Evolutionary conservation across 2,888 invertebrate species (phyloP).

Genomic region (Cylindroiulus punctatus): DNA sequence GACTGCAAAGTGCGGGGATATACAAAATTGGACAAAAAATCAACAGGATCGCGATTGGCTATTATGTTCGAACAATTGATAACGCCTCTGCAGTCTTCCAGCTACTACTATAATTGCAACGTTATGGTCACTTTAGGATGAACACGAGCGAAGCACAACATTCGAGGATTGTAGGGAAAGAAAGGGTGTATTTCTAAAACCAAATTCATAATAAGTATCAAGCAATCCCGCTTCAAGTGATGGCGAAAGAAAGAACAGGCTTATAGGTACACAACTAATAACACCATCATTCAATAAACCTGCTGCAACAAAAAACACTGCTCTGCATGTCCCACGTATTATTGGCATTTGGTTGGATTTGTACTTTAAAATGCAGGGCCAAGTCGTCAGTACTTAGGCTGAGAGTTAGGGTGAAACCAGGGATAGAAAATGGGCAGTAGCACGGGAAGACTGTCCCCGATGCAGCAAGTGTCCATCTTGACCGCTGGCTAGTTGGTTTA

Average conservation of each 20-base stretch:
- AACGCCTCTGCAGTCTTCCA: slow-evolving; percentile 12
- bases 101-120: slow-evolving; percentile 13
- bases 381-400: slow-evolving; percentile 44
- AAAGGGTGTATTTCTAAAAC: slow-evolving; percentile 32
- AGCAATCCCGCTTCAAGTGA: slow-evolving; percentile 22
- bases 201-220: slow-evolving; percentile 37
- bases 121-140: slow-evolving; percentile 24
- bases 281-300: slow-evolving; percentile 49
- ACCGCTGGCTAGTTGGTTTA: background rate
- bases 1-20: slow-evolving; percentile 31
- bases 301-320: slow-evolving; percentile 53
- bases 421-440: background rate
- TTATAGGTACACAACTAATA: slow-evolving; percentile 35
- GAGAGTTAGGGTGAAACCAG: slow-evolving; percentile 11
- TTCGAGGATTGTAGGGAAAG: background rate
- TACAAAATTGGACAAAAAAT: slow-evolving; percentile 20
- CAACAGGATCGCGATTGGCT: slow-evolving; percentile 12
- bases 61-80: background rate
- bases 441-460: background rate
- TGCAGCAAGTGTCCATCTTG: background rate
- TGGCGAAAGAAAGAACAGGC: slow-evolving; percentile 6
- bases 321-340: slow-evolving; percentile 55
- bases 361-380: slow-evolving; percentile 55
- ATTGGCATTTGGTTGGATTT: slow-evolving; percentile 55
- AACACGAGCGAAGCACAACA: slow-evolving; percentile 27